These are phyloP conservation scores for Phortica variegata DNA, from an alignment of 1,140 invertebrate genomes.

Conservation along the genomic window DNA sequence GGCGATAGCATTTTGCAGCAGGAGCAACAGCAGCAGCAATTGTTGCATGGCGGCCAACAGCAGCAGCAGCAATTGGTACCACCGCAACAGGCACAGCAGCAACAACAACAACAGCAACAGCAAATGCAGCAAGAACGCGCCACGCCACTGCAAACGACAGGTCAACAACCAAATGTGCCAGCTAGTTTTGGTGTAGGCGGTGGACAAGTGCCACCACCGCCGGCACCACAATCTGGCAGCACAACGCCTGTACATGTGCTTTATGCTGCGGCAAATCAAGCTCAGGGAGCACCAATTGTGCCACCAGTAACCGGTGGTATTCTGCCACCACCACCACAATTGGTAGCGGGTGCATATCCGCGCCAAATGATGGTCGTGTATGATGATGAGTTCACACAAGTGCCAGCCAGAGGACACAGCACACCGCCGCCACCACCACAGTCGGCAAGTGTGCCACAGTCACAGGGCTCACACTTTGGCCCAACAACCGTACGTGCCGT, in stretches of 20 bases:
- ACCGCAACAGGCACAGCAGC: constrained; percentile 15
- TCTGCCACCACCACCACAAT: constrained; percentile 25
- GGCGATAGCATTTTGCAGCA: constrained; percentile 18
- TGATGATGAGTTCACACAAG: no score
- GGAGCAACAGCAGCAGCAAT: constrained; percentile 16
- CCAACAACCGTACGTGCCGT: constrained; percentile 62
- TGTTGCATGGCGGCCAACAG: constrained; percentile 14
- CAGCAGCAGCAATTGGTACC: constrained; percentile 17
- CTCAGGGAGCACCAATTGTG: constrained; percentile 56
- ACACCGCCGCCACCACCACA: constrained; percentile 22
- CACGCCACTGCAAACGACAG: constrained; percentile 3
- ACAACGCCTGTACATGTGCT: constrained; percentile 52
- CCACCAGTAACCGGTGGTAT: constrained; percentile 26
- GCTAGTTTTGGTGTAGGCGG: constrained; percentile 4
- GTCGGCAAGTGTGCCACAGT: constrained; percentile 14
- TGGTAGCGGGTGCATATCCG: not conserved
- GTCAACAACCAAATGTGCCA: constrained; percentile 14
- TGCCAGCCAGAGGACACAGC: not conserved
- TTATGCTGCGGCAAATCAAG: constrained; percentile 54
- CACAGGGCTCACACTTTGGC: constrained; percentile 39
- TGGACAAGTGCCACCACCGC: constrained; percentile 23
- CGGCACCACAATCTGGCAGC: constrained; percentile 15
- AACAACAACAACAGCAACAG: constrained; percentile 18
- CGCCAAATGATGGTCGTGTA: not conserved
- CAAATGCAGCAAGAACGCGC: not conserved